Percentiles rank a stretch among this genome's conserved stretches.
Conservation (phyloP, 2,113 vertebrate species). For the Clarias magur region DNA sequence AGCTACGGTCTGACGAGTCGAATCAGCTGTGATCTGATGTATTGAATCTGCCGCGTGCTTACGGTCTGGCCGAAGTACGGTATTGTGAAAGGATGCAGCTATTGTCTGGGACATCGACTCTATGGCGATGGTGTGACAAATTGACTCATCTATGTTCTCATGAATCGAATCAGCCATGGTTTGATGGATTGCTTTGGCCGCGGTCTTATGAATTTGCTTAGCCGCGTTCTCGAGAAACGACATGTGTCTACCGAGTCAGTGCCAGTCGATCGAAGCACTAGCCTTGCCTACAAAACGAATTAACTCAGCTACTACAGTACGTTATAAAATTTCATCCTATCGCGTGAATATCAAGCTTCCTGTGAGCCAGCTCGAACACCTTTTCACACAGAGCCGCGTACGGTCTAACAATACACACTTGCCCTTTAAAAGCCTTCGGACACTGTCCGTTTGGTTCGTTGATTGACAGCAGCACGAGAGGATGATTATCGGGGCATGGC, state of each 20-base stretch:
- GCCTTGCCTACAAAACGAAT: neutral
- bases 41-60: neutral
- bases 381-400: neutral
- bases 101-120: neutral
- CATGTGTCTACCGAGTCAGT: no score
- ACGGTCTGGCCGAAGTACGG: no score
- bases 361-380: neutral
- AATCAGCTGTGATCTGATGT: neutral
- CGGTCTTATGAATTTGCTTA: neutral
- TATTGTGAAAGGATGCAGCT: neutral
- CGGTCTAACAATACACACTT: conserved; percentile 19
- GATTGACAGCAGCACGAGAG: conserved; percentile 40
- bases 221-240: no score
- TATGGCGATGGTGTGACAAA: neutral
- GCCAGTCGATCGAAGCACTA: no score
- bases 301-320: neutral
- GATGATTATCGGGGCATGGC: conserved; percentile 20
- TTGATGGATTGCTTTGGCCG: neutral
- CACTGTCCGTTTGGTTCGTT: conserved; percentile 40
- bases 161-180: neutral
- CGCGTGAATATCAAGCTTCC: neutral
- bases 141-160: neutral
- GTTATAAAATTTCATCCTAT: neutral
- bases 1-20: neutral
- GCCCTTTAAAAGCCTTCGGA: conserved; percentile 48